Evolutionary conservation across 1,140 invertebrate species (phyloP).

Genomic region (Gonioctena quinquepunctata): DNA sequence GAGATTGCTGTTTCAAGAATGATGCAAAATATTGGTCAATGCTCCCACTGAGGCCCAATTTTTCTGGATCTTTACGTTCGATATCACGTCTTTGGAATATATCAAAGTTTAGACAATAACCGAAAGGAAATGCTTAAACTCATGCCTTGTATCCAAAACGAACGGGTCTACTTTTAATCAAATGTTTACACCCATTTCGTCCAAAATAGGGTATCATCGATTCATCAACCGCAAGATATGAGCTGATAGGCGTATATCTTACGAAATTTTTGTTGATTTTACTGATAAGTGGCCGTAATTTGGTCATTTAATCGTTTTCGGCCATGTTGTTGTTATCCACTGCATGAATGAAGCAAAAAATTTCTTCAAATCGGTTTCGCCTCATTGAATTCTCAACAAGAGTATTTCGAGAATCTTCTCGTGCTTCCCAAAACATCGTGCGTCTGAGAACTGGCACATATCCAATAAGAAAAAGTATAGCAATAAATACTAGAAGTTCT

Average conservation of each 20-base stretch:
- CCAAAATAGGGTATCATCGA: not conserved
- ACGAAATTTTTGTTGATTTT: not conserved
- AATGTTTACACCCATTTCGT: not conserved
- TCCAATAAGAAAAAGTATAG: slow-evolving; percentile 1
- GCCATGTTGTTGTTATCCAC: not conserved
- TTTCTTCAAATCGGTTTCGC: slow-evolving; percentile 7
- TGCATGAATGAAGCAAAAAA: not conserved
- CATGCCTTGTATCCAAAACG: not conserved
- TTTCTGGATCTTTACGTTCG: no score
- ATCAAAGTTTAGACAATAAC: not conserved
- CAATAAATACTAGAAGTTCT: not conserved
- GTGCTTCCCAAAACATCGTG: slow-evolving; percentile 11
- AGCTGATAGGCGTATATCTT: not conserved
- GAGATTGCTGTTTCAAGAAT: no score
- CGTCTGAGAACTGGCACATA: not conserved
- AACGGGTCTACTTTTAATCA: not conserved
- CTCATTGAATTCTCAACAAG: not conserved
- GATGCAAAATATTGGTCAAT: no score
- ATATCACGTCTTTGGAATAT: not conserved
- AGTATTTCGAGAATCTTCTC: not conserved
- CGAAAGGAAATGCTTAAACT: not conserved
- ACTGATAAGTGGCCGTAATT: not conserved
- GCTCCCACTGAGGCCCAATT: no score
- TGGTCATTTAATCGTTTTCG: not conserved
- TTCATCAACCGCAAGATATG: not conserved